Conservation (phyloP, 2,888 invertebrate genomes). For the Lithosia quadra region DNA sequence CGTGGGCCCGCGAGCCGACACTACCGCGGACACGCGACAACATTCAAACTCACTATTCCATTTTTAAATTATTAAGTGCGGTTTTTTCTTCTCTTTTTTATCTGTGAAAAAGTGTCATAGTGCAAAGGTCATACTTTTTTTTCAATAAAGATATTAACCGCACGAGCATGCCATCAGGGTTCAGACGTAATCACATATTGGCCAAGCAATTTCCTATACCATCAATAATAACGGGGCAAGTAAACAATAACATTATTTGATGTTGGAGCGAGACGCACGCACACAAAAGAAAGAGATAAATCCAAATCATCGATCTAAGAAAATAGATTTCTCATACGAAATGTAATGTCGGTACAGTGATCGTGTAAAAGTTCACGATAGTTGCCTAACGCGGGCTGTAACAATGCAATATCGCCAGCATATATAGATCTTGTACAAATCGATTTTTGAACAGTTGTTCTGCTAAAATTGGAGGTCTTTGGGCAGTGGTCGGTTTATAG, state of each 20-base stretch:
- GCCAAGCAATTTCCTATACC: slow-evolving; percentile 73
- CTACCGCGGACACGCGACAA: slow-evolving; percentile 65
- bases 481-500: slow-evolving; percentile 63
- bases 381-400: slow-evolving; percentile 77
- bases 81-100: slow-evolving; percentile 18
- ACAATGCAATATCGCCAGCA: slow-evolving; percentile 72
- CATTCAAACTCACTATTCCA: slow-evolving; percentile 34
- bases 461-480: slow-evolving; percentile 63
- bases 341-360: slow-evolving; percentile 82
- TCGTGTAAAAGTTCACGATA: slow-evolving; percentile 86
- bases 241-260: slow-evolving; percentile 84
- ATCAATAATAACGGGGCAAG: slow-evolving; percentile 78
- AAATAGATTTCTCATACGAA: slow-evolving; percentile 86
- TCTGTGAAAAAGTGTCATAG: slow-evolving; percentile 37
- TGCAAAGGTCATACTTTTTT: slow-evolving; percentile 14
- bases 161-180: slow-evolving; percentile 34
- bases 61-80: slow-evolving; percentile 31
- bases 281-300: slow-evolving; percentile 62
- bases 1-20: slow-evolving; percentile 57
- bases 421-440: slow-evolving; percentile 65
- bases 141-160: slow-evolving; percentile 56
- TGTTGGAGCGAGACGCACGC: slow-evolving; percentile 63
- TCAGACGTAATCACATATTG: slow-evolving; percentile 73
- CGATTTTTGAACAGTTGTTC: slow-evolving; percentile 58
- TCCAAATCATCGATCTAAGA: slow-evolving; percentile 75